Evolutionary conservation across 2,113 vertebrate genomes (phyloP).

Genomic region (Mellivora capensis): DNA sequence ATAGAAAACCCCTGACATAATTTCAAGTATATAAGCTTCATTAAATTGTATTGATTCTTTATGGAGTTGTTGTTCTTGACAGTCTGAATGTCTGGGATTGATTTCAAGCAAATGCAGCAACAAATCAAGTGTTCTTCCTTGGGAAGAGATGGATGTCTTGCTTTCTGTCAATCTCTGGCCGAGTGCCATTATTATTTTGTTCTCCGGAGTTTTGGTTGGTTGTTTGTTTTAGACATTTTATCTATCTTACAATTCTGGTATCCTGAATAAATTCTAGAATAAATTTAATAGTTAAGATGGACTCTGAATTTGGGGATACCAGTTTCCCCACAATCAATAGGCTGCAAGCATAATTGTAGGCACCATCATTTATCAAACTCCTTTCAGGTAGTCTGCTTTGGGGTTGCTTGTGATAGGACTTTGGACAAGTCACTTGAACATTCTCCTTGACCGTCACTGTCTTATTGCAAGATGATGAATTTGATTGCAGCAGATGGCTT

Average conservation of each 20-base stretch:
- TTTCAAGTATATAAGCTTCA: constrained; percentile 5
- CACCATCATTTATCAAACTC: not conserved
- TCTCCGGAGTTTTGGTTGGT: not conserved
- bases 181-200: not conserved
- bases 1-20: not conserved
- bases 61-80: constrained; percentile 55
- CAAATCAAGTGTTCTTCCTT: constrained; percentile 32
- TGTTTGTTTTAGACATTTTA: not conserved
- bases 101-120: constrained; percentile 56
- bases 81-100: constrained; percentile 46
- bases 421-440: not conserved
- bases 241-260: not conserved
- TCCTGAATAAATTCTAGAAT: not conserved
- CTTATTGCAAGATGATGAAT: not conserved
- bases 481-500: not conserved
- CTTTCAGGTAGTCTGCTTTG: not conserved
- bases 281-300: not conserved
- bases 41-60: constrained; percentile 48
- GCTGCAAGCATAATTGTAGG: not conserved
- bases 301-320: not conserved
- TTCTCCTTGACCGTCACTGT: not conserved
- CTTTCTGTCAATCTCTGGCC: constrained; percentile 39
- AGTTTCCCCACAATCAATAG: not conserved
- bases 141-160: not conserved
- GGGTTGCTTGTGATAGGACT: not conserved